Evolutionary conservation across 2,888 invertebrate genomes (phyloP), one percentile per base, ranked within the genome.

Genomic region (Kuschelorhynchus macadamiae): DNA sequence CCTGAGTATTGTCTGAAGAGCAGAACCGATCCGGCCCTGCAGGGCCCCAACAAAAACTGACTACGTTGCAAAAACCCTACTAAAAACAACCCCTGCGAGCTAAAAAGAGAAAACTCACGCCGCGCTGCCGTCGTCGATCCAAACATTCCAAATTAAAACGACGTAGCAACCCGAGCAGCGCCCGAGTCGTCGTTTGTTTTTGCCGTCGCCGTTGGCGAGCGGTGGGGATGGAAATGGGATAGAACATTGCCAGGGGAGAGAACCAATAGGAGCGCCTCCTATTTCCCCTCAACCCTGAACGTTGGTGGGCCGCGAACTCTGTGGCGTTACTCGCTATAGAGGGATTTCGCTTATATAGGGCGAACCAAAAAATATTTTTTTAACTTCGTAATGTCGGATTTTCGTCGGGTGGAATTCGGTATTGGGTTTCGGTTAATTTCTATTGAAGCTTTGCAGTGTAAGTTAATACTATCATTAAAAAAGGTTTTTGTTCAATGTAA

Each of bases 61-160:
- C 73, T 75, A 78, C 78, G 78, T 76, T 77, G 74, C 74, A 78
- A 78, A 78, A 78, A 78, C 61, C 73, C 62, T 50, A 67, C 67
- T 67, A 71, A 73, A 76, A 77, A 77, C 73, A 75, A 72, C 73
- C 74, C 72, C 72, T 68, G 67, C 47, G 74, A 73, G 72, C 74
- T 75, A 74, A 75, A 75, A 80, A 80, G 80, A 80, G 75, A 76
- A 71, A 72, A 74, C 72, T 68, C 56, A 53, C 49, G 66, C 56
- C 53, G 46, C 56, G n/a, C 53, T 61, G 46, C 56, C 50, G 75
- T 71, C 73, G 74, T 72, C 77, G 78, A 76, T 76, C 73, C 75
- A 76, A 77, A 77, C 75, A 78, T 79, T 76, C 73, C 72, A 74
- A 75, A 76, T 76, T 78, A 78, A 76, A 77, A 77, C 73, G 71